Evolutionary conservation across 2,797 vertebrate species (phyloP).

Genomic region (Mionectes olivaceus): DNA sequence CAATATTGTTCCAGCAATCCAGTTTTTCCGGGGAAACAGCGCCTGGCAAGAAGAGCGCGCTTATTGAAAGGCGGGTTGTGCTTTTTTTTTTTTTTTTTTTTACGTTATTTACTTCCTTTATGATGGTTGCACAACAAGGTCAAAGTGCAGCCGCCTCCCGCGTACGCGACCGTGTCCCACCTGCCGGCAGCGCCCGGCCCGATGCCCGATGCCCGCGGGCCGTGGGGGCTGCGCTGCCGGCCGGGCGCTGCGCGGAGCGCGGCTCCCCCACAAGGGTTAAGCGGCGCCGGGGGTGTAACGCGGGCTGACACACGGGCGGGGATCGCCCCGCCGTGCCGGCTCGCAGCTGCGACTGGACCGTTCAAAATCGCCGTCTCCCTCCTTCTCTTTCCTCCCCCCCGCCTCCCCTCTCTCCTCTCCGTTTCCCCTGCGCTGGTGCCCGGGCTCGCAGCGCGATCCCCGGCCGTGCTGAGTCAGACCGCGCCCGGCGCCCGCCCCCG

Average conservation of each 20-base stretch:
- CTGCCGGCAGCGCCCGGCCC: background rate
- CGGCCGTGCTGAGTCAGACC: background rate
- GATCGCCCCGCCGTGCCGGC: background rate
- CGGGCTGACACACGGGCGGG: conserved; percentile 21
- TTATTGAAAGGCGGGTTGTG: background rate
- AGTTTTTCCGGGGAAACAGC: background rate
- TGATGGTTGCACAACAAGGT: conserved; percentile 30
- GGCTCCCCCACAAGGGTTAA: conserved; percentile 41
- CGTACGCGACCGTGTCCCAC: background rate
- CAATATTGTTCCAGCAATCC: background rate
- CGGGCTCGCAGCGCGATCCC: background rate
- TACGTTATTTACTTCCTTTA: conserved; percentile 36
- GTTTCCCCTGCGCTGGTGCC: background rate
- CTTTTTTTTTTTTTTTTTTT: background rate
- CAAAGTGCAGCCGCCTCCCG: conserved; percentile 26
- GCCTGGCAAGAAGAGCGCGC: background rate
- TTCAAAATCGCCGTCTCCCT: conserved; percentile 27
- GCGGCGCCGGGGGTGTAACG: conserved; percentile 51
- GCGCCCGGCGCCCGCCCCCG: background rate
- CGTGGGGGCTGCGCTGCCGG: background rate
- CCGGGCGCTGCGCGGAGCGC: background rate
- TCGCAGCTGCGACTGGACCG: conserved; percentile 27
- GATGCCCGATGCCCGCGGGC: background rate
- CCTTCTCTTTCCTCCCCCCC: background rate
- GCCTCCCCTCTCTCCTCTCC: background rate